Conservation (phyloP, 2,797 vertebrate genomes). For the Molothrus aeneus region DNA sequence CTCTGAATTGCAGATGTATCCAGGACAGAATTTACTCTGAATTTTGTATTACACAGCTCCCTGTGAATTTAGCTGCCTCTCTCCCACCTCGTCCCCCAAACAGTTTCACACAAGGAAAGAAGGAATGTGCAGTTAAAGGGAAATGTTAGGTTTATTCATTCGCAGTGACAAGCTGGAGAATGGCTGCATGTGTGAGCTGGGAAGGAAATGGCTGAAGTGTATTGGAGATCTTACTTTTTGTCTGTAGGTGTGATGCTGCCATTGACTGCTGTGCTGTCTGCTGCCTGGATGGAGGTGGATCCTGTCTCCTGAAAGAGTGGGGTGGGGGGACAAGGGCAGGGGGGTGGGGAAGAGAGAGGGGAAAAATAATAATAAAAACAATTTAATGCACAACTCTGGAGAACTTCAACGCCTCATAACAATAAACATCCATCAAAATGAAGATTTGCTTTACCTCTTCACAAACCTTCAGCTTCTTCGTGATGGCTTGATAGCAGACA, state of each 20-base stretch:
- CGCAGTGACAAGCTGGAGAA: slow-evolving; percentile 4
- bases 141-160: slow-evolving; percentile 30
- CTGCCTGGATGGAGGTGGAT: slow-evolving; percentile 97
- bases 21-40: not conserved
- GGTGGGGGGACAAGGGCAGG: fast-evolving
- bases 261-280: slow-evolving; percentile 97
- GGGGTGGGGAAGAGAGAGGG: not conserved
- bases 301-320: slow-evolving; percentile 83
- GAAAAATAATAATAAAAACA: not conserved
- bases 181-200: not conserved
- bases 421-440: not conserved
- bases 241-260: slow-evolving; percentile 98
- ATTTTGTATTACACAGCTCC: not conserved
- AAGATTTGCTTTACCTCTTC: slow-evolving; percentile 86
- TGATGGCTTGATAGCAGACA: slow-evolving; percentile 89
- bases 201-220: slow-evolving; percentile 15
- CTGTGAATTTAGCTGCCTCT: not conserved
- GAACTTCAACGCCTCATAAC: not conserved
- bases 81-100: not conserved
- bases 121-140: not conserved
- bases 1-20: not conserved
- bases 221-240: slow-evolving; percentile 86
- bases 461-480: slow-evolving; percentile 95
- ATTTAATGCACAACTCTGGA: slow-evolving; percentile 4
- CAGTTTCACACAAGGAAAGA: slow-evolving; percentile 17